Evolutionary conservation across 1,140 invertebrate species (phyloP), one percentile per base, ranked within the genome.

Genomic region (Chionoecetes opilio): DNA sequence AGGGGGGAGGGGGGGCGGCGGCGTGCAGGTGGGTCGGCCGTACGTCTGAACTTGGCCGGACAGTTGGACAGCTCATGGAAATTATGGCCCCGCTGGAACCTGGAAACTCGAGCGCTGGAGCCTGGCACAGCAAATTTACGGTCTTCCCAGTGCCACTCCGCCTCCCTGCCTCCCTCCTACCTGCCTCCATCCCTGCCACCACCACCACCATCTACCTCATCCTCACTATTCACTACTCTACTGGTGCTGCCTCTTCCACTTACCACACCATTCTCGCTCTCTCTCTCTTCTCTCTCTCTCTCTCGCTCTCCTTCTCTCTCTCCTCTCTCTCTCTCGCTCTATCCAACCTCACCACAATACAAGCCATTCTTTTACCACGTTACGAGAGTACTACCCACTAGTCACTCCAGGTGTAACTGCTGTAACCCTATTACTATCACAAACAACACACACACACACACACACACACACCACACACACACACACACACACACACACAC

Each of bases 11-110:
- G 37, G 92, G 82, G 89, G 63, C 82, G 85, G 82, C 87, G 91
- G 94, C 94, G 89, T 94, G 94, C 94, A 94, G 94, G 94, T 94
- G 94, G 94, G 89, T 31, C 94, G 91, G 91, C 92, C 95, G 95
- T 96, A 92, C 93, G 90, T 94, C 90, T 95, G 89, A 96, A 96
- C 95, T 96, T 96, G 95, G 91, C 90, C 85, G 94, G 95, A 96
- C 93, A 96, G 90, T 95, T 95, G 95, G 95, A 95, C 95, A 95
- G 95, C 95, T 95, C 92, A 95, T 95, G 92, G 95, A 95, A 95
- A 95, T 95, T 95, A 95, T 95, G 95, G 95, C 92, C 92, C 95
- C 95, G 63, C 88, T 93, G 95, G 95, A 95, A 95, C 95, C 94
- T 89, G 92, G 92, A 94, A 94, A 94, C 94, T 94, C 94, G 94